These are phyloP conservation scores for Zaprionus bogoriensis DNA, from an alignment of 2,888 invertebrate species.

Conservation along the genomic window DNA sequence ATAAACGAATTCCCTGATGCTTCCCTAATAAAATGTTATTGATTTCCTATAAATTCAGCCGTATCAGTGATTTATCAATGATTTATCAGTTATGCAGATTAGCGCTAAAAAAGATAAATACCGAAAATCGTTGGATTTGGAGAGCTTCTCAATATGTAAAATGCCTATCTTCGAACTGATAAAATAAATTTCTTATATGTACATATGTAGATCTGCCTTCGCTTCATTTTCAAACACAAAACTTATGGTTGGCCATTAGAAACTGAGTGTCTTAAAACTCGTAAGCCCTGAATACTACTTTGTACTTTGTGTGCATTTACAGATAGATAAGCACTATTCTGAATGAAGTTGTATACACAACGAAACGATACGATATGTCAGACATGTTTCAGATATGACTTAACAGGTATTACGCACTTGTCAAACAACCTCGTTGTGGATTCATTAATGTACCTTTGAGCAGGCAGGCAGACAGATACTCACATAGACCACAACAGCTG, in stretches of 20 bases:
- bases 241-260: too few relatives aligned
- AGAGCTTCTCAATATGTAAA: not conserved
- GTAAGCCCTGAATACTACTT: too few relatives aligned
- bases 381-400: not conserved
- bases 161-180: too few relatives aligned
- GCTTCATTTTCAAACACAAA: too few relatives aligned
- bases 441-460: conserved; percentile 5
- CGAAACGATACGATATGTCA: not conserved
- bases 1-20: not conserved
- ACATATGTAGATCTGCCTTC: too few relatives aligned
- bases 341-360: not conserved
- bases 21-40: conserved; percentile 11
- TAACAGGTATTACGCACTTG: conserved; percentile 18
- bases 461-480: conserved; percentile 15
- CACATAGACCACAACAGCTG: conserved; percentile 13
- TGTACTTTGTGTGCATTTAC: too few relatives aligned
- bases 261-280: too few relatives aligned
- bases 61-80: not conserved
- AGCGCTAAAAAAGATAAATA: not conserved
- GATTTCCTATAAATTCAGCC: conserved; percentile 12
- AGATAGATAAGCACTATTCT: not conserved
- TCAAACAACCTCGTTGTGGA: too few relatives aligned
- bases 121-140: not conserved
- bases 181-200: too few relatives aligned
- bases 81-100: conserved; percentile 23